Base-by-base conservation (phyloP, 2,113 vertebrate species). In the Semnornis frantzii region DNA sequence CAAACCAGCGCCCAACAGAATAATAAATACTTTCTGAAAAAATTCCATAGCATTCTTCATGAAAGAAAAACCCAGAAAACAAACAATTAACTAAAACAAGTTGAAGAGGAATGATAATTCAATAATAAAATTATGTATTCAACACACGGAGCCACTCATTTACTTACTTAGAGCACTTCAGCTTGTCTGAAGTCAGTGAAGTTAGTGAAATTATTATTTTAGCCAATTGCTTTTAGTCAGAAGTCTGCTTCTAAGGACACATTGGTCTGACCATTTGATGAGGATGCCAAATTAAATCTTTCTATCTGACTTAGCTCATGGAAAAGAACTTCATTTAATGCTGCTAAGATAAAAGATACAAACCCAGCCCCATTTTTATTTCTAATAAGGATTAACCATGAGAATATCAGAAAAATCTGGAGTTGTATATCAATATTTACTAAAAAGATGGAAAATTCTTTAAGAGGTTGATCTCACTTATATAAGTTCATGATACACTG, bases 401-500 rank as follows among this genome's bases (percentile, higher is more conserved):
- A 84, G 15, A 2, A 15, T 74, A 48, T 8, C 69, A 58, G 86
- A 91, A 81, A 64, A 58, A 5, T 6, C 73, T 55, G 9, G 10
- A 70, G 24, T 46, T 55, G 4, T 27, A 8, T 79, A 19, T 54
- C 37, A 65, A 31, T 72, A 72, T 27, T 44, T 85, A 20, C 31
- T 75, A 74, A 89, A 79, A 25, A 86, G 65, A 81, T 74, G 21
- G 44, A 85, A 92, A 66, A 30, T 79, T n/a, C 31, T 72, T 87
- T 31, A 59, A 72, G 23, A 64, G 54, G 6, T 9, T 76, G 42
- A 79, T 52, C 31, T 84, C 24, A 42, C 23, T 86, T 83, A 55
- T 2, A 0, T 46, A 39, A 69, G 20, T 27, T 50, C 15, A n/a
- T 18, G 18, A 31, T 59, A 42, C 0, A 0, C 8, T 76, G 37